Evolutionary conservation across 2,888 invertebrate genomes (phyloP), one percentile per base, ranked within the genome.

Genomic region (Cenopis cana): DNA sequence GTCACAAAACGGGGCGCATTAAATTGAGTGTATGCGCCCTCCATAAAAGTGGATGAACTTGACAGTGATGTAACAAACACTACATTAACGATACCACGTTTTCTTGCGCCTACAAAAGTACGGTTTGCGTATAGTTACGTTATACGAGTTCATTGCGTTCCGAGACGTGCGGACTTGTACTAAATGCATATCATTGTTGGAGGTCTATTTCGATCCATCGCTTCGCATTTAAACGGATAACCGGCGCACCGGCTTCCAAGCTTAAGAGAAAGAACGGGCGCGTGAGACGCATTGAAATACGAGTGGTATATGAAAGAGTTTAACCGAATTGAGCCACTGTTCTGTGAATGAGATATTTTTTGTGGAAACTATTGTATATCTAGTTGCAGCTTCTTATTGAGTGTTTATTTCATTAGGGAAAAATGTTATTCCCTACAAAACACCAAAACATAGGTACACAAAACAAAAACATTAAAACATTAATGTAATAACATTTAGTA

Each of bases 81-180:
- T 49, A n/a, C 52, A 38, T 64, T 52, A 64, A 52, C 20, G 24
- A 64, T 52, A 64, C 52, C 69, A 69, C 69, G 69, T 69, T 69
- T 65, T 69, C 50, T 69, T 69, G 56, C 69, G n/a, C n/a, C 54
- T 46, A 24, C 24, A 24, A 24, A 24, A 24, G 24, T 1, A 41
- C 50, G 50, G 62, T 62, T 56, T 56, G 64, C 54, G 24, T 24
- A 3, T 24, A 50, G 38, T 52, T 52, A 12, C 50, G 24, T 41
- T 41, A 38, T n/a, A 14, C 18, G 41, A 46, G 14, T 9, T 12
- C 38, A 41, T 38, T 24, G 20, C 54, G 38, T 46, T 54, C 8
- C 29, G 20, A 4, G 33, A 62, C 62, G 20, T 57, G 57, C 11
- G 49, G 33, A 46, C 17, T 56, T 54, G 60, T 60, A 29, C 50